Percentiles rank a stretch among this genome's conserved stretches.
Conservation (phyloP, 2,113 vertebrate species). For the Herpailurus yagouaroundi region DNA sequence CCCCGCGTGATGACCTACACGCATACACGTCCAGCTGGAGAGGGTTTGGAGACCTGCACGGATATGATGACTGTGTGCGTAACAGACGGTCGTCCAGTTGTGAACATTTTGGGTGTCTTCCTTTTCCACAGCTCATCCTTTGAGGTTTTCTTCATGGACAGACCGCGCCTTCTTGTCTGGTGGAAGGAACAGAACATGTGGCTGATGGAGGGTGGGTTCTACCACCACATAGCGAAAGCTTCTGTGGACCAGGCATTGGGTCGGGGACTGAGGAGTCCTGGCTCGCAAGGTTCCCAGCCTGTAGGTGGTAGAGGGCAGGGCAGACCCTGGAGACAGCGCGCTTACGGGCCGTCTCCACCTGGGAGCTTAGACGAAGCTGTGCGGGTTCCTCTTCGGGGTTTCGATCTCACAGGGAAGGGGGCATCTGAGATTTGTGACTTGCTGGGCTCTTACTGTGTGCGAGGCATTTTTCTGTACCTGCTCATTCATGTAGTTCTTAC, state of each 20-base stretch:
- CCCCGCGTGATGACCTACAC: neutral
- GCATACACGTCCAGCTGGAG: rapidly evolving
- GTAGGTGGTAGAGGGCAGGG: neutral
- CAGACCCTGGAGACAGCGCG: neutral
- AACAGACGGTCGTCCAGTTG: neutral
- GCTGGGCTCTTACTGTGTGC: neutral
- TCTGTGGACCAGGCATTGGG: neutral
- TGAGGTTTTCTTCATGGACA: neutral
- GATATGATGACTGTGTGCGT: neutral
- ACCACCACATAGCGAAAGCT: neutral
- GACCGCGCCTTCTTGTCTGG: neutral
- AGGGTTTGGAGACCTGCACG: neutral
- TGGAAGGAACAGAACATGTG: neutral
- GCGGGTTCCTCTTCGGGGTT: neutral
- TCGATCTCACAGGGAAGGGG: neutral
- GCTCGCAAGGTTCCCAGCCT: neutral
- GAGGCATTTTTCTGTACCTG: neutral
- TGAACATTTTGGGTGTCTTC: neutral
- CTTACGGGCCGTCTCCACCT: neutral
- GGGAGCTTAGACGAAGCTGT: neutral
- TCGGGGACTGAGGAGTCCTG: neutral
- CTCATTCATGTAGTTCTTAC: neutral
- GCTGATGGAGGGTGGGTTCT: neutral
- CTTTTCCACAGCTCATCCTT: neutral
- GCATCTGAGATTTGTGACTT: neutral